These are phyloP conservation scores for Pseudococcus viburni DNA, from an alignment of 2,888 invertebrate species.

Conservation along the genomic window DNA sequence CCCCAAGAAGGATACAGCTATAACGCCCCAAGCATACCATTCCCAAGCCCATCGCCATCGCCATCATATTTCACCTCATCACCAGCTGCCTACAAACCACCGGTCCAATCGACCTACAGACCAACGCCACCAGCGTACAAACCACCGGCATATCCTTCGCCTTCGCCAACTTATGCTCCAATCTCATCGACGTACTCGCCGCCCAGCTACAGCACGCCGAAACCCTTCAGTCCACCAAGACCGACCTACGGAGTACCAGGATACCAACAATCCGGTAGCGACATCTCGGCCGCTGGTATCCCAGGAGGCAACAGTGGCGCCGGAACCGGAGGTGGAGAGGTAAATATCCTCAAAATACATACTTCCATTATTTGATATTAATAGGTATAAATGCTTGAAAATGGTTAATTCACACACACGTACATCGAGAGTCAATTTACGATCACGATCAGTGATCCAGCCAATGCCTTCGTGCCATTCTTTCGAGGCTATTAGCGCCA, in stretches of 20 bases:
- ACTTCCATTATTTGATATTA: no score
- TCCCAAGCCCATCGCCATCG: constrained; percentile 70
- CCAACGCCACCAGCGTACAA: constrained; percentile 64
- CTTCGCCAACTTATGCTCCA: constrained; percentile 67
- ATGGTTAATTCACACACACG: neutral
- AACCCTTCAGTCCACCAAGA: constrained; percentile 64
- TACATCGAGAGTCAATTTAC: no score
- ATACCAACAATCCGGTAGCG: constrained; percentile 50
- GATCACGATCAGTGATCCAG: neutral
- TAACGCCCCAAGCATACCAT: constrained; percentile 78
- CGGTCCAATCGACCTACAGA: constrained; percentile 69
- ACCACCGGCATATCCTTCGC: constrained; percentile 68
- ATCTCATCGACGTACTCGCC: constrained; percentile 61
- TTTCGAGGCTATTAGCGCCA: neutral
- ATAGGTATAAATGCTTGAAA: neutral
- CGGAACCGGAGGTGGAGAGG: constrained; percentile 64
- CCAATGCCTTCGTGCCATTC: neutral
- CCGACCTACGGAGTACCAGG: constrained; percentile 68
- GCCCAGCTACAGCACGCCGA: constrained; percentile 61
- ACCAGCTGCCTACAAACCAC: constrained; percentile 69
- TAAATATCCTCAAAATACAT: no score
- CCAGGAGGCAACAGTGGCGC: constrained; percentile 52
- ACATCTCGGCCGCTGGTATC: constrained; percentile 54
- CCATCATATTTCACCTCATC: constrained; percentile 59
- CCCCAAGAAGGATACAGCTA: constrained; percentile 83